Evolutionary conservation across 2,888 invertebrate genomes (phyloP).

Genomic region (Cryptops parisi): DNA sequence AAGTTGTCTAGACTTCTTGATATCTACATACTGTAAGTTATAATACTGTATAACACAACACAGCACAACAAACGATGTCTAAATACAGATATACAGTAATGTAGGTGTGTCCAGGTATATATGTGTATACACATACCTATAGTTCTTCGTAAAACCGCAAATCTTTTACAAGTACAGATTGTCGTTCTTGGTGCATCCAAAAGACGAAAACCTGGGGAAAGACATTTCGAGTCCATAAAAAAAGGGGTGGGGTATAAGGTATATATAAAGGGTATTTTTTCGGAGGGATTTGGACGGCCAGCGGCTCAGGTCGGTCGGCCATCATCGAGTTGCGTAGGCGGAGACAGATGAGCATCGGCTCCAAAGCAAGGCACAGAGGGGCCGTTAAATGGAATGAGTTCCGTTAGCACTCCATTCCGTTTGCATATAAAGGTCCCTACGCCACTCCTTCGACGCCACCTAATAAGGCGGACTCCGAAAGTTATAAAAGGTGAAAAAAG

Average conservation of each 20-base stretch:
- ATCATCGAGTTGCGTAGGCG: constrained; percentile 7
- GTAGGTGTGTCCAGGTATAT: no score
- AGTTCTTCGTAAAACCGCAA: no score
- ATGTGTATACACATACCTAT: no score
- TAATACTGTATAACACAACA: no score
- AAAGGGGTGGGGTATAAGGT: constrained; percentile 1
- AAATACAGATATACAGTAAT: no score
- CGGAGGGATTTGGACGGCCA: background rate
- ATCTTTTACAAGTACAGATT: no score
- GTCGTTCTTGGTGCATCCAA: no score
- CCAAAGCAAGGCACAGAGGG: constrained; percentile 11
- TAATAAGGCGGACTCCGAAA: background rate
- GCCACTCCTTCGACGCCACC: background rate
- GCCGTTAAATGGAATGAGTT: constrained; percentile 13
- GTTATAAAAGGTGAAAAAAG: no score
- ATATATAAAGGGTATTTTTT: constrained; percentile 3
- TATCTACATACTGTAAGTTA: no score
- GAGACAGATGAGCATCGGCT: constrained; percentile 12
- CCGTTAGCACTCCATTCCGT: constrained; percentile 14
- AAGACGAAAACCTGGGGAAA: no score
- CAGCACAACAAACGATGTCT: no score
- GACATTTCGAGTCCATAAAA: background rate
- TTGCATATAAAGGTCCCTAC: constrained; percentile 1
- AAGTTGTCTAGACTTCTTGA: no score
- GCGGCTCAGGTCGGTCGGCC: constrained; percentile 4